phyloP scores from a whole-genome alignment of 2,797 vertebrate genomes.

The Epinephelus coioides region DNA sequence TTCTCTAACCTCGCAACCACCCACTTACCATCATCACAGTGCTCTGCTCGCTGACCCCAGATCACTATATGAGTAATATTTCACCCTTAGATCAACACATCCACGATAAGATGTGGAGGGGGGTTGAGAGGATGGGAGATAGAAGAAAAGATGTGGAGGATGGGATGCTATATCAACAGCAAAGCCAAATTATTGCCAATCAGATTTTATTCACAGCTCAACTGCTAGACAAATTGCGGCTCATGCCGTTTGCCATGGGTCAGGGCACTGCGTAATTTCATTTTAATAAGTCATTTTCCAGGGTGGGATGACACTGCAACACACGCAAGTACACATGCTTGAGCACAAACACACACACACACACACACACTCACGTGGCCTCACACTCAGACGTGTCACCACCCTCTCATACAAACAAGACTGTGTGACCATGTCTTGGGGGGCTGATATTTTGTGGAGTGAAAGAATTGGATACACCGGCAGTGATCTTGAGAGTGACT shows the following conservation, averaged over 20 bases:
- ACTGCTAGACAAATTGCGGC: slow-evolving; percentile 92
- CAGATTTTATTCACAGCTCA: slow-evolving; percentile 93
- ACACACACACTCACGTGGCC: slow-evolving; percentile 61
- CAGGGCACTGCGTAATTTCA: slow-evolving; percentile 91
- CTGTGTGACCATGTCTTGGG: slow-evolving; percentile 65
- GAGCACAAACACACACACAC: slow-evolving; percentile 69
- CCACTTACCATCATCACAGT: slow-evolving; percentile 75
- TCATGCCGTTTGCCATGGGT: slow-evolving; percentile 92
- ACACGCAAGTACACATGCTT: slow-evolving; percentile 60
- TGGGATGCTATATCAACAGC: slow-evolving; percentile 82
- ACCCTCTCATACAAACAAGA: slow-evolving; percentile 70
- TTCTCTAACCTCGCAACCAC: slow-evolving; percentile 62
- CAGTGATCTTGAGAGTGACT: slow-evolving; percentile 69
- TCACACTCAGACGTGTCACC: slow-evolving; percentile 50
- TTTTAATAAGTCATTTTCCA: slow-evolving; percentile 94
- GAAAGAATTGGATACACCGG: slow-evolving; percentile 71
- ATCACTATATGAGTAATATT: slow-evolving; percentile 80
- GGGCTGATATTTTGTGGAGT: slow-evolving; percentile 74
- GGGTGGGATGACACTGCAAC: slow-evolving; percentile 74
- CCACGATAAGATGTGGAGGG: slow-evolving; percentile 48
- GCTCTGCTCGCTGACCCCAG: slow-evolving; percentile 75
- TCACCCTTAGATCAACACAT: slow-evolving; percentile 82
- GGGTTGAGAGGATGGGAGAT: slow-evolving; percentile 37
- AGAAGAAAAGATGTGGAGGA: slow-evolving; percentile 67
- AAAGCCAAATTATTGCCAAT: slow-evolving; percentile 94